Percentiles rank a stretch among this genome's conserved stretches.
Conservation (phyloP, 2,113 vertebrate genomes). For the Bathybates hornii region DNA sequence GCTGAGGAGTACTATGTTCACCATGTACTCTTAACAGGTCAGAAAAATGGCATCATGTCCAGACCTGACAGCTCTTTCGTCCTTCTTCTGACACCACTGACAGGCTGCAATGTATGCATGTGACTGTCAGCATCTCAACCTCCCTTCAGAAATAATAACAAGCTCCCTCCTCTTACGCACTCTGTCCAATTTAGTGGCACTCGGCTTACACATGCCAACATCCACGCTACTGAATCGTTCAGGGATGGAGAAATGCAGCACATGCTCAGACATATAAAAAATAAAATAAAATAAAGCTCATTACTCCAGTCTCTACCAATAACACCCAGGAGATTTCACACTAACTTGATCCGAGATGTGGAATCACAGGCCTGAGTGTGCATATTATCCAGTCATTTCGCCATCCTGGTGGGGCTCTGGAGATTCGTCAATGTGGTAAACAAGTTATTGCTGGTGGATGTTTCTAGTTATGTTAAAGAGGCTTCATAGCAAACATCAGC, state of each 20-base stretch:
- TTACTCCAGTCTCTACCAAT: neutral
- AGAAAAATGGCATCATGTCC: neutral
- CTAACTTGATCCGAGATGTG: conserved; percentile 15
- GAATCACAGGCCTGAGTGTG: conserved; percentile 34
- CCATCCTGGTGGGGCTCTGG: conserved; percentile 6
- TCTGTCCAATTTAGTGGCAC: neutral
- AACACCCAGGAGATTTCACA: conserved; percentile 25
- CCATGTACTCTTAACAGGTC: neutral
- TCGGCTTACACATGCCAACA: neutral
- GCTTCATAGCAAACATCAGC: conserved; percentile 12
- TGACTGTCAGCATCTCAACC: neutral
- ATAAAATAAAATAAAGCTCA: neutral
- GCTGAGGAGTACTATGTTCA: neutral
- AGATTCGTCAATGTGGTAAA: neutral
- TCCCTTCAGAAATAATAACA: neutral
- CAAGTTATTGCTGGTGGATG: conserved; percentile 6
- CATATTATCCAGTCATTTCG: conserved; percentile 42
- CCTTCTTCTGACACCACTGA: neutral
- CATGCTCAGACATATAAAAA: neutral
- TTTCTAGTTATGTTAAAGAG: conserved; percentile 14
- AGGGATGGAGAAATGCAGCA: neutral
- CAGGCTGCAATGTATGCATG: neutral
- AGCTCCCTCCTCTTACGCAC: neutral
- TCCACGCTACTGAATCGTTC: neutral
- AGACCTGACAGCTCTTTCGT: neutral